Evolutionary conservation across 2,888 invertebrate genomes (phyloP), one percentile per base, ranked within the genome.

Genomic region (Mellilla xanthometata): DNA sequence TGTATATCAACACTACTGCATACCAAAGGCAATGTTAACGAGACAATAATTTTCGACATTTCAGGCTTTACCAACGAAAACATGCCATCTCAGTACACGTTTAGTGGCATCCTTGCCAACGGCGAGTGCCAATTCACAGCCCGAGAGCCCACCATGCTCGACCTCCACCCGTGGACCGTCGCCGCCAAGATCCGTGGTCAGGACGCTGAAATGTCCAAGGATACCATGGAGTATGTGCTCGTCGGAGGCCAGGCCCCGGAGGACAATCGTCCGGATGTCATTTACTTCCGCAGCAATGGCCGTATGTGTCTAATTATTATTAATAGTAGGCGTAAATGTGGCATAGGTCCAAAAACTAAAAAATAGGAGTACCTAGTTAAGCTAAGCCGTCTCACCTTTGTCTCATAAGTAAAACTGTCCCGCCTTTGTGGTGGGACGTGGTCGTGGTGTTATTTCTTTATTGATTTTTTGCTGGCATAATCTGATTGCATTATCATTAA

Each of bases 81-180:
- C 40, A 12, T 66, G 0, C 77, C 79, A 0, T 10, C 22, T 0
- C 54, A 52, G 1, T 84, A 79, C 55, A 8, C 6, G 0, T 33
- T 58, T 35, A 8, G 36, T 4, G 56, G 52, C 1, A 3, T 38
- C 1, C 46, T 75, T 0, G 1, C 29, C 0, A 12, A 0, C 0
- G 78, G 82, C 0, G 8, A 8, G 5, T 85, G 86, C 48, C 34
- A 39, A 12, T 53, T 86, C 2, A 4, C 19, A 0, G 64, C 80
- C 1, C 2, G n/a, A 0, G 10, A 45, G 4, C 72, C 81, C 0
- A 53, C 51, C 0, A 52, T 56, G 1, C 23, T 76, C 9, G 83
- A 87, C 34, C 29, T 56, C 7, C 71, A 69, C 3, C 79, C 83
- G 0, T 87, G 87, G 87, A 76, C 77, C 1, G 63, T 87, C 7